phyloP scores from a whole-genome alignment of 2,797 vertebrate species.

The Anableps anableps region DNA sequence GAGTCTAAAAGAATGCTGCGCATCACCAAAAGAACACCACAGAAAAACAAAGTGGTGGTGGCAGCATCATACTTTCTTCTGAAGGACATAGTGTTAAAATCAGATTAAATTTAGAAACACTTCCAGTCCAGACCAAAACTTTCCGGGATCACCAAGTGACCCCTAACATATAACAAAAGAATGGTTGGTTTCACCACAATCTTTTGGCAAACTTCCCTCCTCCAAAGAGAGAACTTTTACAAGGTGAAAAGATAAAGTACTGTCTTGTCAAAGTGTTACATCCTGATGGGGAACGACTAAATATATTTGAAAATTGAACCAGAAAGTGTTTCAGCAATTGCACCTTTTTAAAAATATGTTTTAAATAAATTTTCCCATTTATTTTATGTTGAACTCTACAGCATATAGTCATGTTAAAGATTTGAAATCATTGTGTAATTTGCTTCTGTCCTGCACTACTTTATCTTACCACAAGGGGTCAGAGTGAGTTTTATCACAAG shows the following conservation, averaged over 20 bases:
- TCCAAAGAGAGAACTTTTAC: background rate
- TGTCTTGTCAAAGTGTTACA: background rate
- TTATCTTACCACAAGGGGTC: constrained; percentile 55
- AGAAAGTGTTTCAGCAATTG: background rate
- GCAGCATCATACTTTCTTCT: no score
- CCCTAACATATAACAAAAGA: background rate
- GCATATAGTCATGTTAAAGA: background rate
- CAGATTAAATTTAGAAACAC: background rate
- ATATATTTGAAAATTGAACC: background rate
- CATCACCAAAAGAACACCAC: no score
- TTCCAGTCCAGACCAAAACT: background rate
- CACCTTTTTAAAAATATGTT: no score
- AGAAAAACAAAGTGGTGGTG: no score
- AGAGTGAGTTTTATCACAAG: constrained; percentile 24
- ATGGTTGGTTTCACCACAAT: background rate
- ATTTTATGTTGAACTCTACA: background rate
- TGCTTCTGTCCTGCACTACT: constrained; percentile 27
- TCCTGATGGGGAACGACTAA: background rate
- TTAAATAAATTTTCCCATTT: background rate
- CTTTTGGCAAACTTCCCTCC: no score
- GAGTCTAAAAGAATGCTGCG: no score
- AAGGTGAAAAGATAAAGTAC: background rate
- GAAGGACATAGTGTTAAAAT: background rate
- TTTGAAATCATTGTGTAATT: background rate
- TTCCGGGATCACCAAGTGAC: background rate